These are phyloP conservation scores for Pelvicachromis taeniatus DNA, from an alignment of 2,113 vertebrate genomes.

Conservation along the genomic window DNA sequence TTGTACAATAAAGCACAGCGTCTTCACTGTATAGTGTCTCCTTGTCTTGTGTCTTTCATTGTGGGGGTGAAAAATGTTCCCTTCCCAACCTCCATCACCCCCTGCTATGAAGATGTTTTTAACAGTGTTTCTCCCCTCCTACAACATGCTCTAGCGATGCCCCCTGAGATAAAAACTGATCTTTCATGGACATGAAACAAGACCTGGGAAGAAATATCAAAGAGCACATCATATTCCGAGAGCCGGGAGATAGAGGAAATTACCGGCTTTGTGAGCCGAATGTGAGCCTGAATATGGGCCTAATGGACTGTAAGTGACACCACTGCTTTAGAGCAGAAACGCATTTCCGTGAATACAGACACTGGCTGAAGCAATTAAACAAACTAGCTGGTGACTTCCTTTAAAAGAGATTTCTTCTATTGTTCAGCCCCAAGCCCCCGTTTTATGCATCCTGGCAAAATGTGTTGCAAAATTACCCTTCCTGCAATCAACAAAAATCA, in stretches of 20 bases:
- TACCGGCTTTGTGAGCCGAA: slow-evolving; percentile 19
- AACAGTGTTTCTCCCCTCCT: slow-evolving; percentile 1
- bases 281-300: slow-evolving; percentile 3
- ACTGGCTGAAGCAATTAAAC: neutral
- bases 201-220: slow-evolving; percentile 40
- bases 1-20: neutral
- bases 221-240: slow-evolving; percentile 50
- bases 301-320: slow-evolving; percentile 28
- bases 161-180: slow-evolving; percentile 20
- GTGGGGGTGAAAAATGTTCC: neutral
- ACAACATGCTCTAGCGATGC: slow-evolving; percentile 19
- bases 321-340: slow-evolving; percentile 10
- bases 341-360: neutral
- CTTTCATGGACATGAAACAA: slow-evolving; percentile 42
- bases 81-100: neutral
- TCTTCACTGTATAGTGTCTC: neutral
- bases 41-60: neutral
- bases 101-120: slow-evolving; percentile 14
- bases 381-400: neutral
- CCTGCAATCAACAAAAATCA: neutral
- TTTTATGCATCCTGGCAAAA: neutral
- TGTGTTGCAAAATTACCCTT: neutral
- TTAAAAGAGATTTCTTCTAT: neutral
- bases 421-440: neutral
- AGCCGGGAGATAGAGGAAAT: slow-evolving; percentile 2